Evolutionary conservation across 1,140 invertebrate genomes (phyloP), one percentile per base, ranked within the genome.

Genomic region (Heliothis virescens): DNA sequence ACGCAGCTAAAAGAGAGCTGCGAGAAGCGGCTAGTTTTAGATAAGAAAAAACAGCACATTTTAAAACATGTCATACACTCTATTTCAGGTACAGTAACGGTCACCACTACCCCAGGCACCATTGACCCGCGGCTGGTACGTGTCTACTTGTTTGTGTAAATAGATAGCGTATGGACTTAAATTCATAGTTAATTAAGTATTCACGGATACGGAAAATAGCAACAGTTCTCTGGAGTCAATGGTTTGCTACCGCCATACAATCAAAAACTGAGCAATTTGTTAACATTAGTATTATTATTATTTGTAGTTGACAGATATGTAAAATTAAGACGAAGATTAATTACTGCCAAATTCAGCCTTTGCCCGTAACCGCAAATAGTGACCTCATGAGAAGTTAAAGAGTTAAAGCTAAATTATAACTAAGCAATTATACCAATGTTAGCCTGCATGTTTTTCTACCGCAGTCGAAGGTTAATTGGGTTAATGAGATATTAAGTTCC

Each of bases 51-150:
- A 41, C 34, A 41, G 34, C 34, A 41, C 34, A 50, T 50, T 50
- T 52, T 15, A 7, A 52, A 52, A 69, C 16, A 21, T 26, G 13
- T 50, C 26, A 55, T 12, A 60, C 47, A 67, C 75, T 81, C 79
- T 60, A 47, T 88, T 88, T 4, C 79, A 94, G 92, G 79, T 94
- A 93, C 87, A 91, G 81, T 78, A 93, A 89, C 63, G 91, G 88
- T 0, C 90, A 93, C 69, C 89, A 93, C 79, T 94, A 94, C 82
- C 87, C 88, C 10, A 82, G 93, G 76, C 93, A 92, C 81, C 92
- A 93, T 90, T 94, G 93, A 94, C 93, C 85, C 85, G 73, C 86
- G 89, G 80, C 83, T 67, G 75, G 73, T 62, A 77, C 69, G 74
- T 60, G 78, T 80, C 69, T 62, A 69, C 65, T 55, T 67, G 57